These are phyloP conservation scores for Sciurus vulgaris DNA, from an alignment of 2,797 vertebrate species.

Conservation along the genomic window DNA sequence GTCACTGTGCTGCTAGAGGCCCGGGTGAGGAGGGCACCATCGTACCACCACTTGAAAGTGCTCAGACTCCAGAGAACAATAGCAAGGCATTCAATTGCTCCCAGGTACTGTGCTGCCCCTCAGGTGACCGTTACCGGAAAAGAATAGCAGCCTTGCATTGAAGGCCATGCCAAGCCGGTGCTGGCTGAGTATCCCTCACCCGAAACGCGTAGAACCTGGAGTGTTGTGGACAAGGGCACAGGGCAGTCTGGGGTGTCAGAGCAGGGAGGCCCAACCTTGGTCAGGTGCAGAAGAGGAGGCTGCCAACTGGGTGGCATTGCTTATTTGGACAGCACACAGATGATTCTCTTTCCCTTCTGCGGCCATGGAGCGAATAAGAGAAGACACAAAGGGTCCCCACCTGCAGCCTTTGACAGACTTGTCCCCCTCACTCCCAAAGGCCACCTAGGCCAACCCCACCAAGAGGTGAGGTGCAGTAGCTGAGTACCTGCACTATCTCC, in stretches of 20 bases:
- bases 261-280: not conserved
- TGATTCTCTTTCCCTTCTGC: not conserved
- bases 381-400: too few relatives aligned
- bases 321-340: not conserved
- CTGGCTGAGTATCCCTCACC: not conserved
- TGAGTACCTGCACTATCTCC: not conserved
- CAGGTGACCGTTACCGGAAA: not conserved
- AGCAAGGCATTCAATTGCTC: conserved; percentile 42
- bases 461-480: not conserved
- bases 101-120: not conserved
- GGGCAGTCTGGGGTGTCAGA: not conserved
- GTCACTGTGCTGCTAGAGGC: not conserved
- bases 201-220: not conserved
- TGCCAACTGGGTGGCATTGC: rapidly evolving
- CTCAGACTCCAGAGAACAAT: not conserved
- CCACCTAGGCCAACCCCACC: not conserved
- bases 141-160: not conserved
- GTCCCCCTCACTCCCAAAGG: not conserved
- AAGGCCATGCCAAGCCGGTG: not conserved
- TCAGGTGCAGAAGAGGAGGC: not conserved
- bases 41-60: not conserved
- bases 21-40: not conserved
- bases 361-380: too few relatives aligned
- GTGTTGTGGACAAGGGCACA: too few relatives aligned
- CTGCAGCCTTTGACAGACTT: too few relatives aligned